Conservation (phyloP, 2,113 vertebrate species). For the Myotis davidii region DNA sequence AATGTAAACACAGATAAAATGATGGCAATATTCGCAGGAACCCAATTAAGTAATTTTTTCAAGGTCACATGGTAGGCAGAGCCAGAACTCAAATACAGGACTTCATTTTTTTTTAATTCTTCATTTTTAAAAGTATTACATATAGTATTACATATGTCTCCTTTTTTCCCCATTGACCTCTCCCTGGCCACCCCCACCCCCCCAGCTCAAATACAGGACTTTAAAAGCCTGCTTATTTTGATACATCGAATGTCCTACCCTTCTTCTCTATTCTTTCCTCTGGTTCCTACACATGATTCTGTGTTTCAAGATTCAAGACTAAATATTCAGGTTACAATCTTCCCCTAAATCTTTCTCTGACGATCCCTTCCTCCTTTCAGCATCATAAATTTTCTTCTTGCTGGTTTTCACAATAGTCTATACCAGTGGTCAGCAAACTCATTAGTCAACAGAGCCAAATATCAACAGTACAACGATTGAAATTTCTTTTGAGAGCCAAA, state of each 20-base stretch:
- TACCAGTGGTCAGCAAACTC: too few species aligned
- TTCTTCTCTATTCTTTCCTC: not conserved
- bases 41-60: not conserved
- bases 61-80: not conserved
- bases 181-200: too few species aligned
- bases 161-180: too few species aligned
- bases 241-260: not conserved
- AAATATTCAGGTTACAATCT: not conserved
- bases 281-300: not conserved
- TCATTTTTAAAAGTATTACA: too few species aligned
- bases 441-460: too few species aligned
- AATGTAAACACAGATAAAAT: not conserved
- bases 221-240: slow-evolving; percentile 7
- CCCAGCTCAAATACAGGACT: not conserved
- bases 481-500: too few species aligned
- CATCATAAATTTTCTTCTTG: not conserved
- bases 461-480: too few species aligned
- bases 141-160: too few species aligned
- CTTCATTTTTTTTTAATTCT: not conserved
- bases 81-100: not conserved
- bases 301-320: not conserved
- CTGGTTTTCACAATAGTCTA: not conserved
- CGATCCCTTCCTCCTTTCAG: not conserved
- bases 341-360: not conserved
- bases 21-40: not conserved